A percentile compares a stretch with the other conserved stretches of the same genome.
Conservation (phyloP, 2,888 invertebrate genomes). For the Mesorhabditis spiculigera region DNA sequence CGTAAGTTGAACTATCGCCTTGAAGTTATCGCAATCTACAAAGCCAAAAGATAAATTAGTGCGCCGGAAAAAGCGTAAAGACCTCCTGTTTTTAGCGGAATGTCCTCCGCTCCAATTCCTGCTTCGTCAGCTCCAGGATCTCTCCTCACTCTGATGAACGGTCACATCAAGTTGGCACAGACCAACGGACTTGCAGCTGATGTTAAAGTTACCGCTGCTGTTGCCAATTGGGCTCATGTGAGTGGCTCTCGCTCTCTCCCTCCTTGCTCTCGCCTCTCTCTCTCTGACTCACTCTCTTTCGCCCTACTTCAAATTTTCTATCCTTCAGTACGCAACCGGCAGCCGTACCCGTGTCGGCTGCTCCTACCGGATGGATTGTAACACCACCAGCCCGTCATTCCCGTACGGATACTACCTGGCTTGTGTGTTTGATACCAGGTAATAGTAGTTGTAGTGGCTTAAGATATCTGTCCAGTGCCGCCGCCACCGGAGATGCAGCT, state of each 20-base stretch:
- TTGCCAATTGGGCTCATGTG: neutral
- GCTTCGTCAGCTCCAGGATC: neutral
- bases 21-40: no score
- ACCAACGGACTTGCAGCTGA: neutral
- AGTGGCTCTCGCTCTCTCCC: neutral
- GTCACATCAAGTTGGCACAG: neutral
- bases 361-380: neutral
- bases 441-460: neutral
- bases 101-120: neutral
- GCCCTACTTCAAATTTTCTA: neutral
- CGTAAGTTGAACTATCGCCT: no score
- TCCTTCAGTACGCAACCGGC: constrained; percentile 1
- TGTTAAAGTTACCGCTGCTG: neutral
- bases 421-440: neutral
- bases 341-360: neutral
- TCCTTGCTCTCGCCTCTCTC: neutral
- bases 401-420: neutral
- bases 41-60: no score
- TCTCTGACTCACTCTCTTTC: neutral
- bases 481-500: neutral
- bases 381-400: neutral
- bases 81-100: neutral
- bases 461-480: neutral
- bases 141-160: neutral
- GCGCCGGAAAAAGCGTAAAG: no score